Base-by-base conservation (phyloP, 2,888 invertebrate species). In the Leptinotarsa peninsularis region DNA sequence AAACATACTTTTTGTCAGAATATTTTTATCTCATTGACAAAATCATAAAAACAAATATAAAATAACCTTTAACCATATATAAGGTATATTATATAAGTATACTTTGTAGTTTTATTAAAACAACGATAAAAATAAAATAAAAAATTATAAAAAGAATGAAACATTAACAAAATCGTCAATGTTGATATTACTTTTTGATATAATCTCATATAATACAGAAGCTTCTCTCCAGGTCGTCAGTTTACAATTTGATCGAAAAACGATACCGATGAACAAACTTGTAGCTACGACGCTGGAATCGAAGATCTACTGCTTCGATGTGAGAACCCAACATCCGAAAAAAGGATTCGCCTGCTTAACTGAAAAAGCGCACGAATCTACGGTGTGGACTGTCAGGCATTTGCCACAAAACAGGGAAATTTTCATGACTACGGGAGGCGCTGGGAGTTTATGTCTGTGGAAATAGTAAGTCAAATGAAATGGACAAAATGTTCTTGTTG, bases 221-320 rank as follows among this genome's bases (percentile, higher is more conserved):
- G 66, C 49, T 27, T 23, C 21, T 67, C 85, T 87, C 2, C 84
- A 92, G 92, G 91, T 96, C 0, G 98, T 97, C 83, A 91, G 92
- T 23, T 82, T 96, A 49, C 96, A 98, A 87, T 98, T 98, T 87
- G 98, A 98, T 86, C 91, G 98, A 49, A 94, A 94, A 85, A 97
- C 98, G 85, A 98, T 98, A 84, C 92, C 93, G 76, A 98, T 98
- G 97, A 98, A 98, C 87, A 98, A 98, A 89, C 87, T 98, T 81
- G 94, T 95, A 0, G 96, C 94, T 0, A 96, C 98, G 0, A 97
- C 98, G 0, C 88, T 98, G 7, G 98, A 98, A 87, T 95, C 96
- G 0, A 97, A 96, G 80, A 93, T 98, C 76, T 93, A 95, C 85
- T 92, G 97, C 0, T 98, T 94, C 86, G 98, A 98, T 86, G 91